Percentiles rank a stretch among this genome's conserved stretches.
Conservation (phyloP, 2,888 invertebrate species). For the Bombylius discolor region DNA sequence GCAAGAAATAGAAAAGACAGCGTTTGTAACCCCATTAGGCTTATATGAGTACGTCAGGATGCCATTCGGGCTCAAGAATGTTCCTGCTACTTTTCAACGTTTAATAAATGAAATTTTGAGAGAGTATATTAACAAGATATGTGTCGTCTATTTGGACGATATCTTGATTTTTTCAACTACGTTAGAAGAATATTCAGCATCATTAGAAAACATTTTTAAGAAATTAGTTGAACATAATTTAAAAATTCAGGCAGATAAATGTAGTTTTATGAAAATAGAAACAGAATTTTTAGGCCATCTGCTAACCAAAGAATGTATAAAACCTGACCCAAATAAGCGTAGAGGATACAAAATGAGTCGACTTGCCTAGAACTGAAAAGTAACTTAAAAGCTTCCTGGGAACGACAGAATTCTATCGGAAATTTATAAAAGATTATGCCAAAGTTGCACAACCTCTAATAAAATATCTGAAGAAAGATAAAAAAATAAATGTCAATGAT, state of each 20-base stretch:
- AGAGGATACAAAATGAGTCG: not conserved
- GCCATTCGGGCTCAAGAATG: constrained; percentile 11
- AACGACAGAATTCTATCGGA: constrained; percentile 10
- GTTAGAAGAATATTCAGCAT: constrained; percentile 1
- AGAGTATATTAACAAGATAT: constrained; percentile 9
- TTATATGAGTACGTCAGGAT: constrained; percentile 13
- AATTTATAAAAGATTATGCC: constrained; percentile 9
- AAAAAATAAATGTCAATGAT: constrained; percentile 6
- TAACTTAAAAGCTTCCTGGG: constrained; percentile 13
- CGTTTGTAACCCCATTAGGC: constrained; percentile 10
- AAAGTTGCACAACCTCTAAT: constrained; percentile 12
- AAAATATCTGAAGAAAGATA: constrained; percentile 10
- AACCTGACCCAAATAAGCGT: constrained; percentile 7
- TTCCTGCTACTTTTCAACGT: constrained; percentile 9
- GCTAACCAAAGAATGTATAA: constrained; percentile 5
- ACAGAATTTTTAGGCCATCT: constrained; percentile 8
- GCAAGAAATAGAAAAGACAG: constrained; percentile 13
- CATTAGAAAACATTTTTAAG: constrained; percentile 3
- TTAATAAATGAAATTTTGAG: constrained; percentile 8
- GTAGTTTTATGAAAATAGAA: constrained; percentile 3
- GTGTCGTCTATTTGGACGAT: constrained; percentile 3
- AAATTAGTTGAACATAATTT: constrained; percentile 1
- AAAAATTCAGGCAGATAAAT: constrained; percentile 7
- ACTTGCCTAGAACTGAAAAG: constrained; percentile 9
- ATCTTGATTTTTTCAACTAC: constrained; percentile 2